phyloP scores from a whole-genome alignment of 2,797 vertebrate genomes.

The Hylomyscus alleni region DNA sequence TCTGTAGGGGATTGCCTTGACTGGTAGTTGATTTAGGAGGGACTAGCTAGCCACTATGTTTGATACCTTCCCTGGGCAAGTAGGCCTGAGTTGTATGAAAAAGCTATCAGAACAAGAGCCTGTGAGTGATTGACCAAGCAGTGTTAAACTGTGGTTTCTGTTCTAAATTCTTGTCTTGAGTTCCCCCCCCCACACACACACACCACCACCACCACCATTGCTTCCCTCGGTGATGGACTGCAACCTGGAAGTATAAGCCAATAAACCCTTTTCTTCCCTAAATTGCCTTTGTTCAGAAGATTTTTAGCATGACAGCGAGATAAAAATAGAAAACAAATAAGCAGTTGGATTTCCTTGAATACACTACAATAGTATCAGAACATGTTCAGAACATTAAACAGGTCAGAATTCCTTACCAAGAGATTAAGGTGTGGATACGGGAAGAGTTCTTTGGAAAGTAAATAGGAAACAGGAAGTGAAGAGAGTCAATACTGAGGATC shows the following conservation, averaged over 20 bases:
- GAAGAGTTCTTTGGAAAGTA: background rate
- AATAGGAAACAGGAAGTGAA: background rate
- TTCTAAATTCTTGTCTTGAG: background rate
- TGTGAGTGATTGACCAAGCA: background rate
- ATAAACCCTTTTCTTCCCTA: background rate
- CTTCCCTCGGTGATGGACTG: background rate
- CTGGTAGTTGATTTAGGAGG: background rate
- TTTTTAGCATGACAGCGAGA: background rate
- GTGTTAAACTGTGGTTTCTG: background rate
- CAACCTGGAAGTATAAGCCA: background rate
- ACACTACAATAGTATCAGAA: background rate
- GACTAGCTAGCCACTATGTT: background rate
- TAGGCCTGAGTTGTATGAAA: background rate
- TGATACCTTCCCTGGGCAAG: background rate
- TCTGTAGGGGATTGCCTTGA: background rate
- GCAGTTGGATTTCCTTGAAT: background rate
- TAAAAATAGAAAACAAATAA: background rate
- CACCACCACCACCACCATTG: too few species aligned
- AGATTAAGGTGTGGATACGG: background rate
- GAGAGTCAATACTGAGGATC: background rate
- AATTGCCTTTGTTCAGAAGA: background rate
- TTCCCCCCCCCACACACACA: background rate
- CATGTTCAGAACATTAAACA: constrained; percentile 7
- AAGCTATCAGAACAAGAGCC: background rate
- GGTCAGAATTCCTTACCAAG: background rate